Conservation (phyloP, 1,140 invertebrate species). For the Acromyrmex echinatior region DNA sequence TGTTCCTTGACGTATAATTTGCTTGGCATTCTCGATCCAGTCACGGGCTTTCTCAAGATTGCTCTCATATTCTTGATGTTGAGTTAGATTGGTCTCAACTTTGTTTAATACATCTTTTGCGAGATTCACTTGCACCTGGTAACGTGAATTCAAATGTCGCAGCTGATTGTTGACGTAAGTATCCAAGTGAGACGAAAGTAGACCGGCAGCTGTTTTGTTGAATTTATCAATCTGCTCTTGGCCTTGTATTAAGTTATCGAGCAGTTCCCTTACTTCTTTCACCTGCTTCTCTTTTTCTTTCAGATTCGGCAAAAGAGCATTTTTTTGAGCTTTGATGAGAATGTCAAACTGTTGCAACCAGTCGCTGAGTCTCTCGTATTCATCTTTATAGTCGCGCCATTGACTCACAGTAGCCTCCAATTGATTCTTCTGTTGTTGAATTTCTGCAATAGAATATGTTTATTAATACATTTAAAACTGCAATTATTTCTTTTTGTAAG, state of each 20-base stretch:
- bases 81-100: slow-evolving; percentile 95
- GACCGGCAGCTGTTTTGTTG: slow-evolving; percentile 91
- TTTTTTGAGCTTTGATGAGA: slow-evolving; percentile 96
- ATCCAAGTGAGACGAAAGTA: slow-evolving; percentile 95
- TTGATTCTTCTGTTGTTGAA: slow-evolving; percentile 94
- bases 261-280: slow-evolving; percentile 92
- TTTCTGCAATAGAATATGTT: slow-evolving; percentile 87
- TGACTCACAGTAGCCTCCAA: slow-evolving; percentile 93
- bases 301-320: slow-evolving; percentile 92
- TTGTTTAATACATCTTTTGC: slow-evolving; percentile 97
- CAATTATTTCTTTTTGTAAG: neutral
- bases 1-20: slow-evolving; percentile 93
- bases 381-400: slow-evolving; percentile 96
- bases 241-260: slow-evolving; percentile 92
- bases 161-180: slow-evolving; percentile 97
- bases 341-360: slow-evolving; percentile 98
- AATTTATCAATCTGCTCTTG: slow-evolving; percentile 94
- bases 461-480: slow-evolving; percentile 36
- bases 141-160: slow-evolving; percentile 95
- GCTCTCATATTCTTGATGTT: slow-evolving; percentile 94
- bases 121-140: slow-evolving; percentile 95
- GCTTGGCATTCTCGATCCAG: slow-evolving; percentile 96
- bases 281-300: slow-evolving; percentile 96
- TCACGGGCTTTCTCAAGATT: slow-evolving; percentile 93
- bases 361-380: slow-evolving; percentile 95